A percentile compares a stretch with the other conserved stretches of the same genome.
phyloP scores from a whole-genome alignment of 2,797 vertebrate species.

The Oreortyx pictus region DNA sequence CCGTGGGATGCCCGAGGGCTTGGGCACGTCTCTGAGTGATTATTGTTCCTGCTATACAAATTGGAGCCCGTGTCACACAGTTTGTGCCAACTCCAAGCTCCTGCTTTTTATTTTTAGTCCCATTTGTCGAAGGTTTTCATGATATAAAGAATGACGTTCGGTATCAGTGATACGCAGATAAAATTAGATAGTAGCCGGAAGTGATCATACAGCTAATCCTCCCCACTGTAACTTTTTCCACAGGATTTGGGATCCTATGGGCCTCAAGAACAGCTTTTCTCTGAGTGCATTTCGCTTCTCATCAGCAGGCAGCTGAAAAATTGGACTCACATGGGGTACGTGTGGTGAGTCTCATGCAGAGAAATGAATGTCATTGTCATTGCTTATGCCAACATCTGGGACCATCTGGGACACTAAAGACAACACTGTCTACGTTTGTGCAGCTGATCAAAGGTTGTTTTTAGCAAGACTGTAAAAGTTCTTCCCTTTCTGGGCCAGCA shows the following conservation, averaged over 20 bases:
- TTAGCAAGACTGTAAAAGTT: conserved; percentile 33
- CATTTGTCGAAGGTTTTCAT: conserved; percentile 54
- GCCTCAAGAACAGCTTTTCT: conserved; percentile 37
- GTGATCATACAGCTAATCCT: conserved; percentile 22
- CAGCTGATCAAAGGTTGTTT: conserved; percentile 18
- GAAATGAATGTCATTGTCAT: conserved; percentile 40
- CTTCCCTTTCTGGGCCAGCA: conserved; percentile 37
- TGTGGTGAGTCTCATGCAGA: conserved; percentile 8
- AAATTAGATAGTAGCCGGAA: conserved; percentile 49
- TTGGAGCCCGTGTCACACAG: conserved; percentile 63
- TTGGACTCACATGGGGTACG: neutral
- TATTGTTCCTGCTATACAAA: conserved; percentile 75
- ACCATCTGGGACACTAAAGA: conserved; percentile 34
- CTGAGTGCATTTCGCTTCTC: conserved; percentile 20
- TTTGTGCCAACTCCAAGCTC: conserved; percentile 42
- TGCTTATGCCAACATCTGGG: conserved; percentile 41
- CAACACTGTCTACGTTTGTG: conserved; percentile 30
- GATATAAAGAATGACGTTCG: conserved; percentile 37
- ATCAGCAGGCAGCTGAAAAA: conserved; percentile 44
- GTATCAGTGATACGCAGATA: conserved; percentile 41
- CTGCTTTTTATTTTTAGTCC: conserved; percentile 71
- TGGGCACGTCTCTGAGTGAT: conserved; percentile 71
- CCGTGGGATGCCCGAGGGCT: conserved; percentile 71
- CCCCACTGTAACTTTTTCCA: neutral
- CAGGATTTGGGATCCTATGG: neutral